phyloP scores from a whole-genome alignment of 2,113 vertebrate species.

The Callipepla squamata region DNA sequence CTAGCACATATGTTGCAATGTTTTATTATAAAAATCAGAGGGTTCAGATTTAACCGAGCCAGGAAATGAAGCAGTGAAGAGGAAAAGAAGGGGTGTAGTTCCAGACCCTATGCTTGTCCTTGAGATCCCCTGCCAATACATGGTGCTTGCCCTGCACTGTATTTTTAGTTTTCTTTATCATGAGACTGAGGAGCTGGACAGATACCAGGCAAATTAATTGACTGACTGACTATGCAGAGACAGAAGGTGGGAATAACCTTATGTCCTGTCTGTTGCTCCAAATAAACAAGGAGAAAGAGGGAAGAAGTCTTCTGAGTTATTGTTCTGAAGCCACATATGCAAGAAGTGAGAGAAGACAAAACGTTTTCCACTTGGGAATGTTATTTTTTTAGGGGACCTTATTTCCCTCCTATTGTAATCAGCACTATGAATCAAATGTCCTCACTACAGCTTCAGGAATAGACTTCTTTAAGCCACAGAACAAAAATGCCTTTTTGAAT shows the following conservation, averaged over 20 bases:
- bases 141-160: neutral
- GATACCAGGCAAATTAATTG: neutral
- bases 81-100: neutral
- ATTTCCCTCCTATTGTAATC: neutral
- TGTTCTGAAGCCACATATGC: neutral
- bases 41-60: neutral
- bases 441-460: neutral
- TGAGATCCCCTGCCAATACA: neutral
- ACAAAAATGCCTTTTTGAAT: neutral
- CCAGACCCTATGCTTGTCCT: neutral
- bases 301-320: neutral
- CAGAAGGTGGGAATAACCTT: neutral
- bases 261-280: neutral
- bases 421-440: neutral
- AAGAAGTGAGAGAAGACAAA: neutral
- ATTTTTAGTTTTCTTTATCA: constrained; percentile 14
- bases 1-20: neutral
- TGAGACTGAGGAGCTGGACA: neutral
- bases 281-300: neutral
- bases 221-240: neutral
- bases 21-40: neutral
- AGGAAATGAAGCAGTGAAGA: neutral
- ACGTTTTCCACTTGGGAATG: neutral
- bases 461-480: neutral
- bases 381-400: neutral